Evolutionary conservation across 2,113 vertebrate species (phyloP).

Genomic region (Cyprinodon variegatus): DNA sequence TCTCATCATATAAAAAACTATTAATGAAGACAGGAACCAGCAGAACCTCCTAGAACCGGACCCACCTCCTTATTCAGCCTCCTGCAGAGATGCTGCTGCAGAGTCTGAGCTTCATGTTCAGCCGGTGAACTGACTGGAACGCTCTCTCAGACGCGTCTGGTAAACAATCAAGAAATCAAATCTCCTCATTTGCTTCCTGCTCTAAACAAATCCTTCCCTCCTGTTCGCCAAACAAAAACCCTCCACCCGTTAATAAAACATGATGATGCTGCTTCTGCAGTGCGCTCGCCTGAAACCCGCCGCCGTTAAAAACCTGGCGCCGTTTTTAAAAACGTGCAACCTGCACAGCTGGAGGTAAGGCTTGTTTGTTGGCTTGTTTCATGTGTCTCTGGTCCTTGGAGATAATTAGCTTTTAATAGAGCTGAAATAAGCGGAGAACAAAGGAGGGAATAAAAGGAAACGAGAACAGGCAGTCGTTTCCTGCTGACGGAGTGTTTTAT

Average conservation of each 20-base stretch:
- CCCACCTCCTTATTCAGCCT: background rate
- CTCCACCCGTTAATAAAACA: slow-evolving; percentile 33
- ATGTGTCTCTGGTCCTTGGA: background rate
- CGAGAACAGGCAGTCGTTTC: background rate
- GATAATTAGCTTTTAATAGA: slow-evolving; percentile 8
- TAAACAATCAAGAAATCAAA: slow-evolving; percentile 27
- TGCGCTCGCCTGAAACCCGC: slow-evolving; percentile 8
- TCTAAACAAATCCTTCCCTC: slow-evolving; percentile 31
- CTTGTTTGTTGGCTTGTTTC: background rate
- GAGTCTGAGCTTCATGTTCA: background rate
- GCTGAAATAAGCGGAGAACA: background rate
- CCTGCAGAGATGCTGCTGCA: background rate
- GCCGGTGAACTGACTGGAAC: background rate
- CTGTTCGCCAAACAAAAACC: slow-evolving; percentile 23
- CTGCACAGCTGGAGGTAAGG: slow-evolving; percentile 25
- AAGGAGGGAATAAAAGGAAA: background rate
- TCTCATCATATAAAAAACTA: no score
- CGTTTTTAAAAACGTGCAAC: slow-evolving; percentile 26
- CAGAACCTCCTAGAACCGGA: no score
- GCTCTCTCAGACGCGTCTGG: background rate
- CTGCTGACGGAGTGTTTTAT: background rate
- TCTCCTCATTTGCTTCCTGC: slow-evolving; percentile 30
- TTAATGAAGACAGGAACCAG: no score
- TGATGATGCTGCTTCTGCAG: slow-evolving; percentile 12
- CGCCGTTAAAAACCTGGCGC: background rate